Conservation (phyloP, 2,888 invertebrate species). For the Alloplasta piceator region DNA sequence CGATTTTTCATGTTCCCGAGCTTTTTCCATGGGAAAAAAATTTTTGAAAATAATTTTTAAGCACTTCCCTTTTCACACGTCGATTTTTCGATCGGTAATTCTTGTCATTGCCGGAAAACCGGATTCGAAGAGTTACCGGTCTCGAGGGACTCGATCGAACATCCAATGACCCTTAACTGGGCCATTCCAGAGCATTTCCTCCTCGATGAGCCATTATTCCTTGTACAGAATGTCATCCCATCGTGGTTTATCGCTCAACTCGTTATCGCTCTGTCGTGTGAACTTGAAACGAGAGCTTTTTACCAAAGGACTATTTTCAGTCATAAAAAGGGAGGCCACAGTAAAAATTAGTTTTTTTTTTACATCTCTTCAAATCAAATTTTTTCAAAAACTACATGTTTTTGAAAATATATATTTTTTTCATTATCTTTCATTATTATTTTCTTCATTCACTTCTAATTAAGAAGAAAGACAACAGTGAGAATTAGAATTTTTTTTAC, state of each 20-base stretch:
- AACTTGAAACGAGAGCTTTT: slow-evolving; percentile 38
- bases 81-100: neutral
- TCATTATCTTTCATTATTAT: too few relatives aligned
- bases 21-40: too few relatives aligned
- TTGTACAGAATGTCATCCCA: slow-evolving; percentile 10
- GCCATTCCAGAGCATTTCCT: neutral
- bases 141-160: slow-evolving; percentile 8
- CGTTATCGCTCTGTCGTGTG: slow-evolving; percentile 54
- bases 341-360: too few relatives aligned
- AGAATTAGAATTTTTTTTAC: too few relatives aligned
- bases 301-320: slow-evolving; percentile 10
- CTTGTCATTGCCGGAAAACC: slow-evolving; percentile 1
- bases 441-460: too few relatives aligned
- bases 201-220: neutral
- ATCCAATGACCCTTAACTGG: neutral
- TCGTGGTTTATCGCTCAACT: slow-evolving; percentile 32
- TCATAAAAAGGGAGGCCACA: neutral
- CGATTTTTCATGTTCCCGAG: too few relatives aligned
- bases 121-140: slow-evolving; percentile 30
- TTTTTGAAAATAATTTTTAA: too few relatives aligned
- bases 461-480: too few relatives aligned
- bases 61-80: too few relatives aligned
- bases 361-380: too few relatives aligned
- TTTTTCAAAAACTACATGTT: too few relatives aligned
- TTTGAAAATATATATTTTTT: too few relatives aligned